A percentile compares a stretch with the other conserved stretches of the same genome.
phyloP scores from a whole-genome alignment of 1,140 invertebrate genomes.

The Drosophila ananassae region DNA sequence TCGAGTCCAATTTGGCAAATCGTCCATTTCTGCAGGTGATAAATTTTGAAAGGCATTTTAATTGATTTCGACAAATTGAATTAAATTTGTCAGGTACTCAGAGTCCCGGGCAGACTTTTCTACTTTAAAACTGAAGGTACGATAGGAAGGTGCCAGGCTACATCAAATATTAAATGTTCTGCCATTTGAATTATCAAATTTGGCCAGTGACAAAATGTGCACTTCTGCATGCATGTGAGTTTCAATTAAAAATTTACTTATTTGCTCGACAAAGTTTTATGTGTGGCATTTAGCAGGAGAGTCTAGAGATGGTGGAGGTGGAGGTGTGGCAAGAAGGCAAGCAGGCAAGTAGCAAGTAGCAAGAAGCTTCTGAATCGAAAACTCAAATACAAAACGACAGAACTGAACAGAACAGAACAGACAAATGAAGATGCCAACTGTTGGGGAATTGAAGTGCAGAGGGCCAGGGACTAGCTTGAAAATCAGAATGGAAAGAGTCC shows the following conservation, averaged over 20 bases:
- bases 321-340: constrained; percentile 27
- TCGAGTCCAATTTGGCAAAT: constrained; percentile 46
- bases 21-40: constrained; percentile 63
- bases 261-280: constrained; percentile 40
- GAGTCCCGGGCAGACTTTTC: no score
- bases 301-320: no score
- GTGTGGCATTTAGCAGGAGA: constrained; percentile 26
- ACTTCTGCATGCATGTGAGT: constrained; percentile 43
- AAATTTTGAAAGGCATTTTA: constrained; percentile 68
- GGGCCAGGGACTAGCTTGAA: not conserved
- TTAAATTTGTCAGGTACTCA: constrained; percentile 32
- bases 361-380: constrained; percentile 5
- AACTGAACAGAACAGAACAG: constrained; percentile 15
- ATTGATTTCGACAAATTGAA: constrained; percentile 67
- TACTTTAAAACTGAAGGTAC: no score
- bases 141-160: not conserved
- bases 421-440: constrained; percentile 37
- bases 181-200: constrained; percentile 61
- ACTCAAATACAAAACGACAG: constrained; percentile 69
- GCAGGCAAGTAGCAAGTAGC: not conserved
- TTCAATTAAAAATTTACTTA: constrained; percentile 75
- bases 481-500: not conserved
- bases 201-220: constrained; percentile 34
- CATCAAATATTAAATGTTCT: constrained; percentile 58
- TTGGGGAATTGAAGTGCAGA: not conserved